phyloP scores from a whole-genome alignment of 2,113 vertebrate genomes.

The Danionella cerebrum region DNA sequence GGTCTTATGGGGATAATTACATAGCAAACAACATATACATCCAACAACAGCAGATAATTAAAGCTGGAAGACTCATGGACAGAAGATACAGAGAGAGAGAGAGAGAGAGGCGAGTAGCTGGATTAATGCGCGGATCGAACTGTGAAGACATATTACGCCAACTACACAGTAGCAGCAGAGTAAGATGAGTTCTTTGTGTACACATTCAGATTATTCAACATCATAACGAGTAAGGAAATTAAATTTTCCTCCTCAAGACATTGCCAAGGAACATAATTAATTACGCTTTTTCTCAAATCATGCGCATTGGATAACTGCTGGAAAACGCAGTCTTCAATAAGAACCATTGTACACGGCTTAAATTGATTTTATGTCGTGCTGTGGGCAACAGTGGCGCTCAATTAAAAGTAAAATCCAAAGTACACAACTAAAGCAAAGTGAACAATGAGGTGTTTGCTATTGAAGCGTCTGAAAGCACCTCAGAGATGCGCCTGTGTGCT shows the following conservation, averaged over 20 bases:
- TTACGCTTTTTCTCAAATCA: neutral
- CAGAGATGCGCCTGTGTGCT: too few relatives aligned
- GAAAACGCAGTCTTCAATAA: neutral
- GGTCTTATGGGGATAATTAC: neutral
- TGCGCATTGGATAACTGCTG: neutral
- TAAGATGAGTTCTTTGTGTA: neutral
- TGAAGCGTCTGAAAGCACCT: too few relatives aligned
- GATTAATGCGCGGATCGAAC: neutral
- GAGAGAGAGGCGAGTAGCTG: neutral
- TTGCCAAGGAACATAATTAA: slow-evolving; percentile 7
- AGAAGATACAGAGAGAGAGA: neutral
- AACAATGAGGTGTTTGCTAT: too few relatives aligned
- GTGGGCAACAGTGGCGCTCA: neutral
- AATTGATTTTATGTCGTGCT: neutral
- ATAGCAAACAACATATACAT: neutral
- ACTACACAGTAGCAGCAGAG: too few relatives aligned
- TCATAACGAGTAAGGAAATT: slow-evolving; percentile 3
- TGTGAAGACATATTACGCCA: too few relatives aligned
- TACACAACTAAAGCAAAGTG: too few relatives aligned
- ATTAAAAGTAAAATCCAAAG: neutral
- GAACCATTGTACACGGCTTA: neutral
- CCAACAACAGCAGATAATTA: neutral
- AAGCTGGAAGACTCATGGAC: neutral
- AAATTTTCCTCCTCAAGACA: slow-evolving; percentile 5
- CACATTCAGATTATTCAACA: neutral